These are phyloP conservation scores for Sphinx pinastri DNA, from an alignment of 2,888 invertebrate genomes.

Conservation along the genomic window DNA sequence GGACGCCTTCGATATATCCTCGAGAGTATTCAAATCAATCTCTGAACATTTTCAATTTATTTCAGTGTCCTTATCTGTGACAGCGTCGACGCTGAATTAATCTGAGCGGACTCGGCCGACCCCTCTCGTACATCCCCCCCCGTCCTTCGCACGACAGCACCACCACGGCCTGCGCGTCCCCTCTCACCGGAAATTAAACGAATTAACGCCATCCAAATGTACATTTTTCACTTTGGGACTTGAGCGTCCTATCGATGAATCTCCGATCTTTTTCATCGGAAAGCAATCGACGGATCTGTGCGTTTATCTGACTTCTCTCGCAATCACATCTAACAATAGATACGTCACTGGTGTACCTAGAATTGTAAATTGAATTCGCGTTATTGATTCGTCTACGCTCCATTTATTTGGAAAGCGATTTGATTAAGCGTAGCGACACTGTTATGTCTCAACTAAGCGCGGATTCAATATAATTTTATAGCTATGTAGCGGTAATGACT, in stretches of 20 bases:
- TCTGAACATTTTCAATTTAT: slow-evolving; percentile 85
- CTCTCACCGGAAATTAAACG: slow-evolving; percentile 84
- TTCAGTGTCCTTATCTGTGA: slow-evolving; percentile 83
- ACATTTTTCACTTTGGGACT: slow-evolving; percentile 83
- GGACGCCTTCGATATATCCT: slow-evolving; percentile 74
- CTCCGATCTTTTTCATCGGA: slow-evolving; percentile 79
- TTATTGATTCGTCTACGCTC: slow-evolving; percentile 77
- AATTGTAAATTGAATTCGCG: slow-evolving; percentile 81
- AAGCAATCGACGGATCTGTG: slow-evolving; percentile 74
- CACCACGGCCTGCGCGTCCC: slow-evolving; percentile 45
- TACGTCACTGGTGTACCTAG: slow-evolving; percentile 80
- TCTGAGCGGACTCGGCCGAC: slow-evolving; percentile 73
- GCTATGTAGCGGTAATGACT: slow-evolving; percentile 47
- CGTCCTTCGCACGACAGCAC: slow-evolving; percentile 48
- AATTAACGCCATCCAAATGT: slow-evolving; percentile 85
- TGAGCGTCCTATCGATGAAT: slow-evolving; percentile 80
- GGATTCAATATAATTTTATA: slow-evolving; percentile 59
- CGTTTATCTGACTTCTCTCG: slow-evolving; percentile 80
- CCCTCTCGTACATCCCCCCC: slow-evolving; percentile 35
- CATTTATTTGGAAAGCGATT: slow-evolving; percentile 77
- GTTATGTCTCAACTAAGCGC: slow-evolving; percentile 64
- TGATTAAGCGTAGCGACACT: slow-evolving; percentile 68
- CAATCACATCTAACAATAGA: slow-evolving; percentile 76
- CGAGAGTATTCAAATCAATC: slow-evolving; percentile 83
- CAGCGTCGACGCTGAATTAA: slow-evolving; percentile 82